Base-by-base conservation (phyloP, 30 jellyfish, hydroid and myxozoan species). In the Hydra vulgaris region DNA sequence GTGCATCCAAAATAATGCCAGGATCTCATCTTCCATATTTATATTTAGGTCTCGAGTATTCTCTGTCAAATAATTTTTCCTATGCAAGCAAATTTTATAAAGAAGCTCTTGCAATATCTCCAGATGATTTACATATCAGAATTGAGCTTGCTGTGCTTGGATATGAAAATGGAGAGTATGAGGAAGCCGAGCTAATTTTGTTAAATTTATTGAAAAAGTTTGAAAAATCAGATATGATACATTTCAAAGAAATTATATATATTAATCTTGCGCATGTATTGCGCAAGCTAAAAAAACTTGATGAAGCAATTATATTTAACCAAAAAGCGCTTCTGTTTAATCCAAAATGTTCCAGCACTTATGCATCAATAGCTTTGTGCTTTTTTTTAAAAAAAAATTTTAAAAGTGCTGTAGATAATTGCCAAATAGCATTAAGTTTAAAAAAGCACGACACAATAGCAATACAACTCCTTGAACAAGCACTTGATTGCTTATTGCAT, bases 11-110 rank as follows among this genome's bases (percentile, higher is more conserved):
- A 27, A 52, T 82, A 66, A 91, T 91, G 97, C 97, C 97, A 23
- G 97, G 97, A 7, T 91, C 97, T 25, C 97, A 91, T 74, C 73
- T 91, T 25, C 97, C 97, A 7, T 86, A 66, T 55, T 73, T 91
- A 27, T 86, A 86, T 67, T 54, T 91, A 27, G 97, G 97, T 1
- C 54, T 82, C 19, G 96, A 91, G 77, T 81, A 91, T 75, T 85
- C 91, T 20, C 84, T 82, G 16, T 87, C 94, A 17, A 83, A 85
- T 72, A 83, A 91, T 81, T 76, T 84, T 66, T 83, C 79, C 55
- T 89, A 85, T 24, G 97, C 97, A 7, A 85, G 74, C 70, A 82
- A 82, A 23, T 91, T 82, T 77, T 91, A 87, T 54, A 86, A 82
- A 66, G 95, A 86, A 68, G 97, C 96, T 3, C 76, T 91, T 15